Evolutionary conservation across 2,113 vertebrate genomes (phyloP), one percentile per base, ranked within the genome.

Genomic region (Balaeniceps rex): DNA sequence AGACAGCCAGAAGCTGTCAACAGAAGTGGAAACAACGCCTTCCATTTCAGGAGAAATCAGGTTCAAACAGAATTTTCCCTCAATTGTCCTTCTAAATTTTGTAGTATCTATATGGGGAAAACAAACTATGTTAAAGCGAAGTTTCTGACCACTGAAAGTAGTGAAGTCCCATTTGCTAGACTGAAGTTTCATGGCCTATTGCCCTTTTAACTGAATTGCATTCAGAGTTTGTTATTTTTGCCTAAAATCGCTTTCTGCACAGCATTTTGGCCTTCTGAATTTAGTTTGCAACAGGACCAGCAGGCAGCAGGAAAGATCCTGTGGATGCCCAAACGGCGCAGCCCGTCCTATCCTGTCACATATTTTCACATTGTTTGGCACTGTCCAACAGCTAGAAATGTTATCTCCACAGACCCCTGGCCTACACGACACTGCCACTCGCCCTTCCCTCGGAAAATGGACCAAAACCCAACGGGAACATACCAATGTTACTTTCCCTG

Each of bases 401-500:
- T 10, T 25, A 17, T 4, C 15, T 21, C 26, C 64, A 5, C 49
- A 14, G 31, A 8, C 7, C 21, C 19, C 29, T 3, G 21, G 16
- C 61, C 55, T 24, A 3, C 23, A 1, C 2, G 34, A 12, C 46
- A 7, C 51, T 2, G 11, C 9, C 57, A 2, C 28, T 51, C 63
- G 14, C 28, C 19, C 13, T 18, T 22, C 28, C 4, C 7, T 19
- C 2, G 2, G n/a, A 31, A 28, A 78, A 24, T 0, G 34, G 46
- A 21, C 51, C 61, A 5, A 9, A 40, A 14, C 28, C 22, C 33
- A 0, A 68, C 10, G 11, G 52, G 42, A 52, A 42, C 61, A 47
- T 0, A 18, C 42, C n/a, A 1, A 6, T 6, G 0, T 11, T 6
- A 2, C 22, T 1, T 19, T 51, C 34, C 38, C 49, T 0, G 2